phyloP scores from a whole-genome alignment of 2,797 vertebrate species.

The Carcharodon carcharias region DNA sequence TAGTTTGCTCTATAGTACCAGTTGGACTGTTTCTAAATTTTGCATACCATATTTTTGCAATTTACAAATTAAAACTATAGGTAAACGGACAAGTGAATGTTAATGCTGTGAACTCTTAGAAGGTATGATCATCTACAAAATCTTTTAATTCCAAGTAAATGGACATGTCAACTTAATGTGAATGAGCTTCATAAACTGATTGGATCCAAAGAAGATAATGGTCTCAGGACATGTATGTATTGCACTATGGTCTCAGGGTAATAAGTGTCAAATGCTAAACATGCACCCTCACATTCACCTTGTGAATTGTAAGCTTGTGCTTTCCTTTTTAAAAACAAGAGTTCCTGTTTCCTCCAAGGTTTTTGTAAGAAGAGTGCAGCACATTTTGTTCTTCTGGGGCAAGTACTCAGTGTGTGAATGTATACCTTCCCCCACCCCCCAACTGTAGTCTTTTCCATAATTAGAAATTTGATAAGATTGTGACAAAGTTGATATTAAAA shows the following conservation, averaged over 20 bases:
- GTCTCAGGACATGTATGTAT: background rate
- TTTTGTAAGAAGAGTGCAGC: background rate
- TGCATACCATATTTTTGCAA: background rate
- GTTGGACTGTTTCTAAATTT: background rate
- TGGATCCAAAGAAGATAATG: background rate
- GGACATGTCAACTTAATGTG: background rate
- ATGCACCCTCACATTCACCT: background rate
- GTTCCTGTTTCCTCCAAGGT: background rate
- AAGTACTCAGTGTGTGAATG: background rate
- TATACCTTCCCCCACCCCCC: too few relatives aligned
- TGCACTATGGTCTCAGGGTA: background rate
- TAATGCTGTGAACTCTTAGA: background rate
- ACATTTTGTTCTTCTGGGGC: background rate
- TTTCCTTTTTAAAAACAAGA: background rate
- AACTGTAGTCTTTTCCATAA: background rate
- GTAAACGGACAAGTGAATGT: background rate
- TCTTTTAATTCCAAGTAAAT: background rate
- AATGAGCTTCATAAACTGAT: background rate
- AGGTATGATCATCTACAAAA: background rate
- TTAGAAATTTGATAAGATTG: background rate
- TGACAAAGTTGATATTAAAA: background rate
- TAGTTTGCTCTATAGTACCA: background rate
- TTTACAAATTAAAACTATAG: background rate
- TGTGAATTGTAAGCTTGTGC: background rate
- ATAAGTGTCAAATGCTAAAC: background rate